A percentile compares a stretch with the other conserved stretches of the same genome.
phyloP scores from a whole-genome alignment of 2,113 vertebrate genomes.

The Tinamus guttatus region DNA sequence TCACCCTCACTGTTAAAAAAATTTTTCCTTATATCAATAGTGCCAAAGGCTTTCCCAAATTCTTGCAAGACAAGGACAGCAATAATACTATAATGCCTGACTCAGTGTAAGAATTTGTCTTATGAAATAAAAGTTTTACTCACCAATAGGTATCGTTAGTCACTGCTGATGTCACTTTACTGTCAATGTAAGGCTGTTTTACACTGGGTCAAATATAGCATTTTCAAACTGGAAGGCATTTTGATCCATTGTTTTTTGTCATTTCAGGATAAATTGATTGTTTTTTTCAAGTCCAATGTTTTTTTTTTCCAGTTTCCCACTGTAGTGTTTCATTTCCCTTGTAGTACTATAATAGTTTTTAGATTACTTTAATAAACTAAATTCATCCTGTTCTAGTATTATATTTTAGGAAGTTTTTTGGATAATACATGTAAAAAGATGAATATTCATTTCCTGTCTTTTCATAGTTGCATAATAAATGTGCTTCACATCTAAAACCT shows the following conservation, averaged over 20 bases:
- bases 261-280: neutral
- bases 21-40: neutral
- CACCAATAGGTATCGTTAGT: neutral
- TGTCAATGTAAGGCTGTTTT: neutral
- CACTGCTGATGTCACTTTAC: neutral
- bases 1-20: too few relatives aligned
- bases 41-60: neutral
- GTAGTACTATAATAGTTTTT: neutral
- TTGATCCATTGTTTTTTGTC: neutral
- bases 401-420: neutral
- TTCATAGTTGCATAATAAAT: slow-evolving; percentile 93
- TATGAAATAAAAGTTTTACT: neutral
- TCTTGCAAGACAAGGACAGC: neutral
- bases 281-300: neutral
- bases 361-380: neutral
- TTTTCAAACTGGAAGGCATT: neutral
- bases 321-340: neutral
- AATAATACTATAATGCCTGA: neutral
- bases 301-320: neutral
- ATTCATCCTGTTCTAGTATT: neutral
- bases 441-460: slow-evolving; percentile 44
- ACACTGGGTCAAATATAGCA: neutral
- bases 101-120: neutral
- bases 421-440: neutral
- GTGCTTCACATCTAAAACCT: slow-evolving; percentile 94